Evolutionary conservation across 2,113 vertebrate genomes (phyloP).

Genomic region (Sminthopsis crassicaudata): DNA sequence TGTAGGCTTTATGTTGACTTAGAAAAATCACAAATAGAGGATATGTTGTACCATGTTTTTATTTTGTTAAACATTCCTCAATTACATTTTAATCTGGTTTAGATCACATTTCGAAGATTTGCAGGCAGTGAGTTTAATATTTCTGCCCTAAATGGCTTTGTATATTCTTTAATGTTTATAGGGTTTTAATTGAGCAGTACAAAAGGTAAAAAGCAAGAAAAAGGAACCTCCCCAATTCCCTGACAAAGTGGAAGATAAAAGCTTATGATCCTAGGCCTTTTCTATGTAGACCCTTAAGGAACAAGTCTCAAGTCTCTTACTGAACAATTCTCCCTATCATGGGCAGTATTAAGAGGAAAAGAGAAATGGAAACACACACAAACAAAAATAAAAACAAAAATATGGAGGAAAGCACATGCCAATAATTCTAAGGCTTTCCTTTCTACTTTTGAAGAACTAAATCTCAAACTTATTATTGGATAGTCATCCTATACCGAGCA

Average conservation of each 20-base stretch:
- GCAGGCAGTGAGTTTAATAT: neutral
- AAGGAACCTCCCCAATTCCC: neutral
- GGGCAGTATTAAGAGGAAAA: too few relatives aligned
- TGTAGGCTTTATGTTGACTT: neutral
- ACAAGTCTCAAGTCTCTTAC: too few relatives aligned
- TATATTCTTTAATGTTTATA: neutral
- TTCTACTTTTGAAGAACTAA: too few relatives aligned
- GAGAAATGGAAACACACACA: too few relatives aligned
- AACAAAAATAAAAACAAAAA: too few relatives aligned
- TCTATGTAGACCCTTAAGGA: too few relatives aligned
- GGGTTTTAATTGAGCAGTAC: neutral
- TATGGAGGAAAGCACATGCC: too few relatives aligned
- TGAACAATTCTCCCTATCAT: too few relatives aligned
- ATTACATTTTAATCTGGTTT: neutral
- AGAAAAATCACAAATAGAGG: neutral
- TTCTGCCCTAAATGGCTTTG: neutral
- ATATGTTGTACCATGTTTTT: neutral
- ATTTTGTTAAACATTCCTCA: neutral
- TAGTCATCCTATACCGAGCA: too few relatives aligned
- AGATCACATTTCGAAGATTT: neutral
- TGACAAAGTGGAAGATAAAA: neutral
- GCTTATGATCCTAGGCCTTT: too few relatives aligned
- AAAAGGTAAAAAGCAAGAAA: neutral
- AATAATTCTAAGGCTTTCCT: too few relatives aligned
- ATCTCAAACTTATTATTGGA: too few relatives aligned